Base-by-base conservation (phyloP, 2,888 invertebrate genomes). In the Oeneis ivallda region DNA sequence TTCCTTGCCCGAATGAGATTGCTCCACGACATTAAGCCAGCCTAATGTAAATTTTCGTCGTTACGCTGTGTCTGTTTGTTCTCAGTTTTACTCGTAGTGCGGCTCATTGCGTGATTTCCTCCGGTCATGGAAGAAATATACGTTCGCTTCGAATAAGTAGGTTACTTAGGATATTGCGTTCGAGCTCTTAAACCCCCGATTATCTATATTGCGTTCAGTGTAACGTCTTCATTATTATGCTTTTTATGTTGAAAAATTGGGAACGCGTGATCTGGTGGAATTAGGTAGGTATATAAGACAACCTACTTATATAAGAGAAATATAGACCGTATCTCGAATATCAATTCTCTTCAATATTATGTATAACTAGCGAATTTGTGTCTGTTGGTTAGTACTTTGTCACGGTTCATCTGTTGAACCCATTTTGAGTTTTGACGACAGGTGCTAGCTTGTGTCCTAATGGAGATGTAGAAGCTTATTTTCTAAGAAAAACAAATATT, bases 31-130 rank as follows among this genome's bases (percentile, higher is more conserved):
- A 90, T 91, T 92, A 90, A 87, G 85, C 89, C 83, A 76, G 80
- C 82, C 85, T 84, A 84, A 90, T 90, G 89, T 89, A 90, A 88
- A 89, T 89, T 89, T 88, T 85, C 85, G 80, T 83, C 83, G 84
- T 87, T 84, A 83, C 78, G 76, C 75, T 76, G 72, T 80, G 82
- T 83, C 82, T 89, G 85, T 85, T 85, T 82, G 85, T 84, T 80
- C 79, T 78, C 74, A 72, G 77, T 69, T 70, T 74, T 47, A 47
- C 47, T 47, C 15, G 15, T 17, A 68, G 72, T 75, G 71, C 70
- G 70, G 71, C 72, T 78, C 78, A 78, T 82, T 79, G 83, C 80
- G 79, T 83, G 82, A 83, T 86, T 80, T 83, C 76, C 79, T 77
- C 70, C 76, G 80, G 80, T 83, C 80, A 84, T 69, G 69, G 63